A percentile compares a stretch with the other conserved stretches of the same genome.
Evolutionary conservation across 1,140 invertebrate species (phyloP).

Genomic region (Drosophila sp.): DNA sequence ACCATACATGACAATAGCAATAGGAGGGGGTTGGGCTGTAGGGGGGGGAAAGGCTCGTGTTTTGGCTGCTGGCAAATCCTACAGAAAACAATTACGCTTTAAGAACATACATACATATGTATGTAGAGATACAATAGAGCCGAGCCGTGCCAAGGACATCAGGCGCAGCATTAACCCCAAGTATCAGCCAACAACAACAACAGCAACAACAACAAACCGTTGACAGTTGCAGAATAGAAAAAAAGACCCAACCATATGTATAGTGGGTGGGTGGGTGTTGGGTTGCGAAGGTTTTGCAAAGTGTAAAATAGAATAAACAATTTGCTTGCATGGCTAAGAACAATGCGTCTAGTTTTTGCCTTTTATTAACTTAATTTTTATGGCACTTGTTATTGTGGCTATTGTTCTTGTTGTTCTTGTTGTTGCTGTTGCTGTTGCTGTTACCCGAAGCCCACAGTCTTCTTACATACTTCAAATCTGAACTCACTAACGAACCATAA

Average conservation of each 20-base stretch:
- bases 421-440: background rate
- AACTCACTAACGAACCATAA: slow-evolving; percentile 79
- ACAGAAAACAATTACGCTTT: slow-evolving; percentile 68
- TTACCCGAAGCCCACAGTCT: background rate
- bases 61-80: slow-evolving; percentile 39
- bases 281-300: slow-evolving; percentile 3
- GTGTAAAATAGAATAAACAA: slow-evolving; percentile 72
- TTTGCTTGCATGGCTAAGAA: slow-evolving; percentile 45
- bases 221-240: slow-evolving; percentile 15
- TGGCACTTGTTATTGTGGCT: slow-evolving; percentile 72
- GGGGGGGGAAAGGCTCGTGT: background rate
- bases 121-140: slow-evolving; percentile 50
- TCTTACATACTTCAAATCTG: slow-evolving; percentile 75
- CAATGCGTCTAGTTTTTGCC: slow-evolving; percentile 74
- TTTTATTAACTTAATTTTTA: slow-evolving; percentile 82
- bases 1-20: slow-evolving; percentile 34
- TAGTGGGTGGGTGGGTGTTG: too few relatives aligned
- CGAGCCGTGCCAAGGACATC: slow-evolving; percentile 73
- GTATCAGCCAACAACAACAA: slow-evolving; percentile 37
- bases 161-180: slow-evolving; percentile 69
- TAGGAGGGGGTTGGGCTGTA: background rate
- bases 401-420: slow-evolving; percentile 61
- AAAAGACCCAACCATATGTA: too few relatives aligned
- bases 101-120: slow-evolving; percentile 16
- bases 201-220: slow-evolving; percentile 18